Evolutionary conservation across 2,797 vertebrate genomes (phyloP).

Genomic region (Megaceryle alcyon): DNA sequence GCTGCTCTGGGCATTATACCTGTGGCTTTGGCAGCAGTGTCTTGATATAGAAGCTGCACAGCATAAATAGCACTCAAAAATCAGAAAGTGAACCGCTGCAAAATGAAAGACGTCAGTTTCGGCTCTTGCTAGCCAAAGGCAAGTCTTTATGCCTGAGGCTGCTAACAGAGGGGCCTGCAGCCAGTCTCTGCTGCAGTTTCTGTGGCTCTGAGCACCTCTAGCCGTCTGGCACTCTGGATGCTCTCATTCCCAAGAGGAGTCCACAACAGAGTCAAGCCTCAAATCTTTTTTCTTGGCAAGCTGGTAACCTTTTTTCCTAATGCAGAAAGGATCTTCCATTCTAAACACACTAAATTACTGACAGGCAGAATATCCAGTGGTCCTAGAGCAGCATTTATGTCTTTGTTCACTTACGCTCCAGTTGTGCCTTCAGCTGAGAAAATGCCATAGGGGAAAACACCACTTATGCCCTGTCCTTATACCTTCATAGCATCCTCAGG

Average conservation of each 20-base stretch:
- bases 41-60: not conserved
- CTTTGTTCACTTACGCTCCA: not conserved
- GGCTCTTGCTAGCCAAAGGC: not conserved
- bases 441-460: constrained; percentile 42
- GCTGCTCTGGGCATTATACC: not conserved
- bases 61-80: not conserved
- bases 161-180: not conserved
- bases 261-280: not conserved
- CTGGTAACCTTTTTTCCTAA: not conserved
- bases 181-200: not conserved
- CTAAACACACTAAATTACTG: not conserved
- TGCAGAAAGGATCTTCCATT: not conserved
- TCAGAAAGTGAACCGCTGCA: not conserved
- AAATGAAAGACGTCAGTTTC: not conserved
- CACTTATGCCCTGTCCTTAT: not conserved
- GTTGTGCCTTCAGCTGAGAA: constrained; percentile 21
- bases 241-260: not conserved
- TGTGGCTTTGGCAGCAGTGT: fast-evolving
- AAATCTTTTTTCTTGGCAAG: not conserved
- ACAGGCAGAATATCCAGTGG: not conserved
- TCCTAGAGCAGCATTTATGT: constrained; percentile 19
- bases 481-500: not conserved
- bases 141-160: not conserved
- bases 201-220: not conserved
- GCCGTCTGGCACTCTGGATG: not conserved